Conservation (phyloP, 2,797 vertebrate species). For the Tauraco hartlaubi region DNA sequence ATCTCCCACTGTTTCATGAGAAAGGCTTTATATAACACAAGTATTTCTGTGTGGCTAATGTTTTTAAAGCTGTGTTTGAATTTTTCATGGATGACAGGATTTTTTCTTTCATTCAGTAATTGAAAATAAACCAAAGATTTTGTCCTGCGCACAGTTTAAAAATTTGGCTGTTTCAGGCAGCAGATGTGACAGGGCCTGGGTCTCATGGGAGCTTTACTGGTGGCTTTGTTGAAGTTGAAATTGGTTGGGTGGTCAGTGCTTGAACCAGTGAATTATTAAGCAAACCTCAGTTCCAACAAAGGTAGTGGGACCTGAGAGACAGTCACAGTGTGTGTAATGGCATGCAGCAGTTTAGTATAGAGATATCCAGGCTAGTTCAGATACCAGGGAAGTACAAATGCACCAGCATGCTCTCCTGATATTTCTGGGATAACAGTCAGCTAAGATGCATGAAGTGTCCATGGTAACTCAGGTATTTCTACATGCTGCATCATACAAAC, state of each 20-base stretch:
- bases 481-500: neutral
- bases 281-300: neutral
- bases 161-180: neutral
- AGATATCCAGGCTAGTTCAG: neutral
- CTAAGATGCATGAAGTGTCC: neutral
- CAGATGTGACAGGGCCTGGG: neutral
- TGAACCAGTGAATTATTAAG: constrained; percentile 17
- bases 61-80: constrained; percentile 31
- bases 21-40: constrained; percentile 50
- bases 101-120: constrained; percentile 13
- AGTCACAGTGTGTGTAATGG: too few relatives aligned
- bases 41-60: constrained; percentile 35
- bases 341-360: neutral
- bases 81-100: neutral
- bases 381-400: neutral
- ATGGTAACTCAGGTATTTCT: neutral
- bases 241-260: neutral
- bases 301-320: neutral
- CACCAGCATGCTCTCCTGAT: neutral
- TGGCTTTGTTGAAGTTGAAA: neutral
- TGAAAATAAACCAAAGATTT: neutral
- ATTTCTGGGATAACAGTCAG: neutral
- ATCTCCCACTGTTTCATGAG: constrained; percentile 57
- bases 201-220: neutral
- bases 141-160: neutral